Evolutionary conservation across 2,797 vertebrate genomes (phyloP).

Genomic region (Podarcis lilfordi): DNA sequence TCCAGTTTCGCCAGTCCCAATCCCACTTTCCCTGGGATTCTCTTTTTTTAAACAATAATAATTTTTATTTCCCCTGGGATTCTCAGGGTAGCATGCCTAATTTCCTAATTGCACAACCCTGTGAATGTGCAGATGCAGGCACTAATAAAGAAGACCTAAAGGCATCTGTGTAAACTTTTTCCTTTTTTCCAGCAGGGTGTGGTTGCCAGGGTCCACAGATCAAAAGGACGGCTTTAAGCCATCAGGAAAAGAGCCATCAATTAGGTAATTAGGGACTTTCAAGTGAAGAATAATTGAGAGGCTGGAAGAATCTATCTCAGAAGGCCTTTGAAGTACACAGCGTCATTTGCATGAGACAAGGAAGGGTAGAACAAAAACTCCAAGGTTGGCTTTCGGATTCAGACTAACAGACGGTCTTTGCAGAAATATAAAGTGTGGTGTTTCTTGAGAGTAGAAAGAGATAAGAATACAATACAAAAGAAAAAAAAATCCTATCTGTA

Average conservation of each 20-base stretch:
- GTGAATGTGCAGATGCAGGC: neutral
- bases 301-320: conserved; percentile 17
- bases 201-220: neutral
- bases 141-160: neutral
- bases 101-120: neutral
- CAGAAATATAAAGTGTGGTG: neutral
- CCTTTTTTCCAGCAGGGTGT: neutral
- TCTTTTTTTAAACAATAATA: too few relatives aligned
- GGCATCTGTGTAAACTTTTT: neutral
- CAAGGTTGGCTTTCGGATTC: conserved; percentile 9
- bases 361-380: conserved; percentile 3
- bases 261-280: conserved; percentile 22
- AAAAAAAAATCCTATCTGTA: neutral
- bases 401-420: neutral
- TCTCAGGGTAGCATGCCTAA: neutral
- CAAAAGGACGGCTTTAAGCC: conserved; percentile 10
- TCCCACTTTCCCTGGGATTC: neutral
- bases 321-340: conserved; percentile 23
- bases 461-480: neutral
- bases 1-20: neutral
- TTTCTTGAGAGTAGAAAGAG: neutral
- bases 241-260: conserved; percentile 13
- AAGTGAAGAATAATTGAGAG: conserved; percentile 25
- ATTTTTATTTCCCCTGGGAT: neutral
- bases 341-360: conserved; percentile 4